Evolutionary conservation across 2,113 vertebrate species (phyloP), one percentile per base, ranked within the genome.

Genomic region (Oreochromis spilurus): DNA sequence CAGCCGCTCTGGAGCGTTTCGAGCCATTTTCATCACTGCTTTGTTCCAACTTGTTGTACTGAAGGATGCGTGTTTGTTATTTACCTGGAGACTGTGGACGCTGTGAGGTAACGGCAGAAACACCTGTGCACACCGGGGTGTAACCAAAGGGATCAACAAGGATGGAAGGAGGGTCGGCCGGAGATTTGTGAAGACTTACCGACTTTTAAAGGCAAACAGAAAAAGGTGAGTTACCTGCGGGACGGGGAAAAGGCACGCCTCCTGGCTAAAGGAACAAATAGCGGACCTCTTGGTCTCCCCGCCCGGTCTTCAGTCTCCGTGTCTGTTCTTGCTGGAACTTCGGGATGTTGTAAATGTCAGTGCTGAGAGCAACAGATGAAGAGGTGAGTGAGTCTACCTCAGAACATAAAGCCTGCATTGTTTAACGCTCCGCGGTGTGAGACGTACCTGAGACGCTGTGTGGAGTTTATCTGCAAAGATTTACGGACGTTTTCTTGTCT

Each of bases 211-310:
- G 85, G 86, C 85, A 70, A 91, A 90, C 83, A 82, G 80, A 67
- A 82, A n/a, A 45, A 91, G 85, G 91, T 83, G 90, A 89, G 45
- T 40, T 77, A 80, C 77, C 84, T 83, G 87, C 78, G 48, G 45
- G 82, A 62, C 55, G 31, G 62, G 5, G 1, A 4, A 26, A 16
- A 82, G 91, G 12, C 91, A 93, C 95, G 90, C 95, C 95, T 90
- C 90, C 65, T n/a, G 72, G 79, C 94, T 90, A 90, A 75, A 92
- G 89, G 84, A 90, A 93, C 94, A 95, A 95, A 96, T 93, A 96
- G 94, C 52, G 79, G 89, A 82, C 13, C 83, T 57, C 40, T 79
- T 31, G 7, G 36, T n/a, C 16, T 48, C 50, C 16, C 83, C 50
- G 34, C 5, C 34, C 36, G 38, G 81, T 89, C 77, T 24, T 60